phyloP scores from a whole-genome alignment of 2,113 vertebrate species.

The Nipponia nippon region DNA sequence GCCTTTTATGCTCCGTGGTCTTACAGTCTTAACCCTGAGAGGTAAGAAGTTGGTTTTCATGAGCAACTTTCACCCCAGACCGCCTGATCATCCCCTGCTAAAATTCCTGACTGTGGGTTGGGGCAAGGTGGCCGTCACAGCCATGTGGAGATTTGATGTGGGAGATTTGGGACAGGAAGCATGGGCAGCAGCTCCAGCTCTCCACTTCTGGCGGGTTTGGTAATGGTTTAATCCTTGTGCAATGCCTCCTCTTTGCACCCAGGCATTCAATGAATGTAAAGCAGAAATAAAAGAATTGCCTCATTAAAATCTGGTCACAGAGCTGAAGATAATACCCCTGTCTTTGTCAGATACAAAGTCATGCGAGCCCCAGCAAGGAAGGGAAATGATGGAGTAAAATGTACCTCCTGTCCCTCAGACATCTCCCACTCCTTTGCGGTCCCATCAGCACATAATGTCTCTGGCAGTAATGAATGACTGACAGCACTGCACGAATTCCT shows the following conservation, averaged over 20 bases:
- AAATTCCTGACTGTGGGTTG: background rate
- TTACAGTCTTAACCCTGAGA: background rate
- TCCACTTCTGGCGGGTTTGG: background rate
- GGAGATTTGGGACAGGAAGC: background rate
- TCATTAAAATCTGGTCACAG: conserved; percentile 25
- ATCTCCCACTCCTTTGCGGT: background rate
- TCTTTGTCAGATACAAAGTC: background rate
- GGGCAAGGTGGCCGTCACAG: background rate
- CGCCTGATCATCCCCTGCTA: background rate
- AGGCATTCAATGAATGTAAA: background rate
- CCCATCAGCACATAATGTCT: background rate
- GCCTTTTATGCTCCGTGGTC: background rate
- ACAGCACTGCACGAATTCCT: background rate
- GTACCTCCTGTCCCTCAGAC: background rate
- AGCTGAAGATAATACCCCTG: background rate
- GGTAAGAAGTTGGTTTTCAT: background rate
- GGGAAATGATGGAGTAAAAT: background rate
- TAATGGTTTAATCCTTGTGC: background rate
- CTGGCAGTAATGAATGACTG: background rate
- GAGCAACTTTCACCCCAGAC: background rate
- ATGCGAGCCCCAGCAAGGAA: background rate
- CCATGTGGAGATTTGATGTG: background rate
- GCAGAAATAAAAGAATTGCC: background rate
- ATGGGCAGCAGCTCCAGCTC: background rate
- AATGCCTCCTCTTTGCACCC: background rate